Evolutionary conservation across 2,888 invertebrate genomes (phyloP).

Genomic region (Zygothrica quintamaculata): DNA sequence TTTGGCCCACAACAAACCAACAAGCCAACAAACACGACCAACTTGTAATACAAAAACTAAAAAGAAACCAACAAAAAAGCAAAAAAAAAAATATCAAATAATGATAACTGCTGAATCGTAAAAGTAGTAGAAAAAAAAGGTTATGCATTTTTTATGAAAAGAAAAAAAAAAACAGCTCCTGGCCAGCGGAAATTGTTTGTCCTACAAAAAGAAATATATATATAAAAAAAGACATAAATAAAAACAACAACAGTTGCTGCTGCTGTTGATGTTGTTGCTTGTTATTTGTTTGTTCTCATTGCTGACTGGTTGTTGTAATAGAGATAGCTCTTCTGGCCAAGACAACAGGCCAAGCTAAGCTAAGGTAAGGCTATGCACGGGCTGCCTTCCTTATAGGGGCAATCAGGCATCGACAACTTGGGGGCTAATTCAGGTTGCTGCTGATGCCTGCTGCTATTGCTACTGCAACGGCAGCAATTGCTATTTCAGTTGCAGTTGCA

Average conservation of each 20-base stretch:
- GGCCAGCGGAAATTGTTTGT: slow-evolving; percentile 70
- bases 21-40: slow-evolving; percentile 62
- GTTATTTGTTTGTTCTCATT: slow-evolving; percentile 59
- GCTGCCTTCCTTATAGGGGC: slow-evolving; percentile 77
- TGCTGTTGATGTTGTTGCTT: slow-evolving; percentile 25
- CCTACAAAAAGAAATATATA: slow-evolving; percentile 51
- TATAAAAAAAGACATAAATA: not conserved
- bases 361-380: slow-evolving; percentile 36
- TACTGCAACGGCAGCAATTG: slow-evolving; percentile 21
- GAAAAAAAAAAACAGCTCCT: slow-evolving; percentile 20
- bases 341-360: slow-evolving; percentile 16
- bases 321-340: slow-evolving; percentile 62
- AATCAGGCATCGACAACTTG: slow-evolving; percentile 76
- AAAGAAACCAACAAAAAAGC: slow-evolving; percentile 11
- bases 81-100: slow-evolving; percentile 60
- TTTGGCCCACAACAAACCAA: slow-evolving; percentile 72
- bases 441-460: slow-evolving; percentile 18
- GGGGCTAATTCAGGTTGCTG: slow-evolving; percentile 68
- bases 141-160: slow-evolving; percentile 38
- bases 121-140: slow-evolving; percentile 48
- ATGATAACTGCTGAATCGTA: slow-evolving; percentile 73
- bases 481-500: slow-evolving; percentile 45
- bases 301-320: slow-evolving; percentile 66
- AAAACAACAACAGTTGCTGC: slow-evolving; percentile 2
- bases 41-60: slow-evolving; percentile 53